Percentiles rank a stretch among this genome's conserved stretches.
phyloP scores from a whole-genome alignment of 1,140 invertebrate species.

The Drosophila tristis region DNA sequence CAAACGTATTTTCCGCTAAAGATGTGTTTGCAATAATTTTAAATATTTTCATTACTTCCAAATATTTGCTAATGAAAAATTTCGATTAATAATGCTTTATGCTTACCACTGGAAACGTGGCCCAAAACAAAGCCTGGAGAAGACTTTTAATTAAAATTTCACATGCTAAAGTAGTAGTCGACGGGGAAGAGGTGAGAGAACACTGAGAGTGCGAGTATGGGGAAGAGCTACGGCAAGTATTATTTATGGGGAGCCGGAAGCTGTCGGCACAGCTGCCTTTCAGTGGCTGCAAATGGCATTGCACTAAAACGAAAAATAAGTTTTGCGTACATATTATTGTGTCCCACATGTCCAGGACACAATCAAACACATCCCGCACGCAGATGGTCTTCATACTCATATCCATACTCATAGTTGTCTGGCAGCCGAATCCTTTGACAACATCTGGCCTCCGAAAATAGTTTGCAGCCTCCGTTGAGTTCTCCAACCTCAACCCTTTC shows the following conservation, averaged over 20 bases:
- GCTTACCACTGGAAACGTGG: slow-evolving; percentile 35
- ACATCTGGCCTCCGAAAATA: slow-evolving; percentile 72
- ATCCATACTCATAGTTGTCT: slow-evolving; percentile 62
- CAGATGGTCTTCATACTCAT: slow-evolving; percentile 56
- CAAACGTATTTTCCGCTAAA: too few species aligned
- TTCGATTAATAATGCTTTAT: slow-evolving; percentile 22
- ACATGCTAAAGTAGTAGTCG: slow-evolving; percentile 8
- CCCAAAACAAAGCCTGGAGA: slow-evolving; percentile 39
- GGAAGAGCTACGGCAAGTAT: slow-evolving; percentile 39
- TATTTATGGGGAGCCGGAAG: slow-evolving; percentile 64
- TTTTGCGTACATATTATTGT: slow-evolving; percentile 75
- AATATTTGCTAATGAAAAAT: slow-evolving; percentile 58
- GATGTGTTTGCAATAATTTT: not conserved
- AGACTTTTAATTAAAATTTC: slow-evolving; percentile 66
- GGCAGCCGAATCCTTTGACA: slow-evolving; percentile 73
- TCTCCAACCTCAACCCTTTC: slow-evolving; percentile 28
- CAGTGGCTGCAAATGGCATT: slow-evolving; percentile 77
- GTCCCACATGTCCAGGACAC: slow-evolving; percentile 52
- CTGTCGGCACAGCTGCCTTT: slow-evolving; percentile 66
- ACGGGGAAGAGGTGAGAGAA: not conserved
- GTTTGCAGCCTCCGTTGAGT: slow-evolving; percentile 53
- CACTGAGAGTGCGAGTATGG: not conserved
- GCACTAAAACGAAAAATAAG: slow-evolving; percentile 83
- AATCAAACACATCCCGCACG: slow-evolving; percentile 25
- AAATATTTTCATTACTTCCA: not conserved